phyloP scores from a whole-genome alignment of 2,888 invertebrate genomes.

The Drosophila robusta region DNA sequence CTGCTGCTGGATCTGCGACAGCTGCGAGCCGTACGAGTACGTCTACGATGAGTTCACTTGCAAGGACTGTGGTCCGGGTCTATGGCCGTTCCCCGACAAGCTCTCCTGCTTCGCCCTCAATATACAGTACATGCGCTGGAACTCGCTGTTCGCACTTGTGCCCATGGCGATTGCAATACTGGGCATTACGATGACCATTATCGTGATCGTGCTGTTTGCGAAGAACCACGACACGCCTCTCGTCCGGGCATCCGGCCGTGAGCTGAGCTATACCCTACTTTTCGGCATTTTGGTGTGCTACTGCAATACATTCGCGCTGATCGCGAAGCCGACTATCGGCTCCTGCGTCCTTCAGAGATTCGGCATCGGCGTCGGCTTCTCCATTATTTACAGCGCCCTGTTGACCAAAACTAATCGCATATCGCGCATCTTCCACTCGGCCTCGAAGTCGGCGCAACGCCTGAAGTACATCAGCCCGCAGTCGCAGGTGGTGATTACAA shows the following conservation, averaged over 20 bases:
- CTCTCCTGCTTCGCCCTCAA: slow-evolving; percentile 88
- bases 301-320: slow-evolving; percentile 89
- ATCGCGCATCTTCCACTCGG: slow-evolving; percentile 90
- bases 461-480: slow-evolving; percentile 91
- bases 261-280: slow-evolving; percentile 91
- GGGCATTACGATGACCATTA: slow-evolving; percentile 87
- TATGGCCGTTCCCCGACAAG: slow-evolving; percentile 88
- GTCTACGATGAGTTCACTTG: slow-evolving; percentile 89
- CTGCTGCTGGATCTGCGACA: slow-evolving; percentile 92
- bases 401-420: slow-evolving; percentile 91
- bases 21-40: slow-evolving; percentile 89
- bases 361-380: slow-evolving; percentile 90
- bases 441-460: slow-evolving; percentile 89
- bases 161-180: slow-evolving; percentile 88
- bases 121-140: slow-evolving; percentile 89
- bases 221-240: slow-evolving; percentile 89
- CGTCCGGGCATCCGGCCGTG: slow-evolving; percentile 92
- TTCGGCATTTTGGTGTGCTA: slow-evolving; percentile 90
- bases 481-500: slow-evolving; percentile 90
- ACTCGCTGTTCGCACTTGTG: slow-evolving; percentile 88
- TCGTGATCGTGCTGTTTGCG: slow-evolving; percentile 88
- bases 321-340: slow-evolving; percentile 88
- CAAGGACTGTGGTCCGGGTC: slow-evolving; percentile 88
- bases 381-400: slow-evolving; percentile 91
- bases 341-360: slow-evolving; percentile 89